Evolutionary conservation across 2,113 vertebrate genomes (phyloP), one percentile per base, ranked within the genome.

Genomic region (Aegithalos caudatus): DNA sequence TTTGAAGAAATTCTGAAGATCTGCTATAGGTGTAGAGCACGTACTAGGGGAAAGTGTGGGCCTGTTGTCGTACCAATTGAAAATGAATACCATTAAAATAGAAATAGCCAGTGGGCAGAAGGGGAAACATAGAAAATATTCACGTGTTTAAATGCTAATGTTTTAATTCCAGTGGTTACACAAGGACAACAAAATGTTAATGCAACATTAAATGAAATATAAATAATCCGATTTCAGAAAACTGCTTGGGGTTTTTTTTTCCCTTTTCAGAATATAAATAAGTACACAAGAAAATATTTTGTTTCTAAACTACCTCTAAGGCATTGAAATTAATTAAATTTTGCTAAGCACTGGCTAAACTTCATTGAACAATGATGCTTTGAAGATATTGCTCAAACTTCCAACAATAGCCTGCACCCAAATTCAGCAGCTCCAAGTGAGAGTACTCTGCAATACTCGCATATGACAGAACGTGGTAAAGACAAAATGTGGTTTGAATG

Each of bases 111-210:
- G 67, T 72, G 61, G 93, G 93, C 64, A 72, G 94, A 57, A 66
- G 92, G 89, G 82, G 86, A 86, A 62, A 96, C 85, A 67, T 77
- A 92, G 91, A 88, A 94, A 92, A 79, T 94, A 91, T 67, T 96
- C 94, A 94, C 90, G 91, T 92, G 67, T 96, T 96, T 95, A 98
- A 98, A 98, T 98, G 98, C 97, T 98, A 98, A 98, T 98, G 98
- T 98, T 98, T 98, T 97, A 95, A 97, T 97, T 97, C 86, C 97
- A 96, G 95, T 88, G 91, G 53, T 96, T 97, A 96, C 80, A 96
- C 71, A 98, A 98, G 97, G 98, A 98, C 98, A 98, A 98, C 95
- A 96, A 98, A 97, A 97, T 97, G 97, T 97, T 95, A 98, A 98
- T 97, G 98, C 98, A 98, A 98, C 98, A 98, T 96, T 93, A 97